These are phyloP conservation scores for Salpingus planirostris DNA, from an alignment of 2,888 invertebrate species.

Conservation along the genomic window DNA sequence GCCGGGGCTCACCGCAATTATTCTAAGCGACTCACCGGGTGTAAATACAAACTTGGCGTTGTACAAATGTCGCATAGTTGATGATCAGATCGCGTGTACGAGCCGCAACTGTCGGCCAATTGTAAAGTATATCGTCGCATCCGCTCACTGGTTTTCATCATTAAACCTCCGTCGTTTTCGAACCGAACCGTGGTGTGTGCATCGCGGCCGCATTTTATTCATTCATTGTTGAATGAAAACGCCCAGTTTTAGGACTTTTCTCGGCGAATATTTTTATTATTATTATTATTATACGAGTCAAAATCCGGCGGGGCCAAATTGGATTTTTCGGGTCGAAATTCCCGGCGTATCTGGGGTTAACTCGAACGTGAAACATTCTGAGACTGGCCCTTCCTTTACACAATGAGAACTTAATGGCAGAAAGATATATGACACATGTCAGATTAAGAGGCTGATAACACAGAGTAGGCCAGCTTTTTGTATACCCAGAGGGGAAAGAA, in stretches of 20 bases:
- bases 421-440: constrained; percentile 21
- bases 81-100: constrained; percentile 30
- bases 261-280: too few relatives aligned
- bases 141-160: constrained; percentile 28
- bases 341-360: constrained; percentile 5
- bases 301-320: too few relatives aligned
- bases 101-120: constrained; percentile 25
- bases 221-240: too few relatives aligned
- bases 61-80: constrained; percentile 29
- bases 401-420: constrained; percentile 18
- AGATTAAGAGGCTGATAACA: constrained; percentile 16
- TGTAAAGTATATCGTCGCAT: constrained; percentile 25
- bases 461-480: too few relatives aligned
- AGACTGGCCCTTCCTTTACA: constrained; percentile 11
- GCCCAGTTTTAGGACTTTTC: too few relatives aligned
- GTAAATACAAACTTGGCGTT: constrained; percentile 25
- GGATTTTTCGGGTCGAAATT: too few relatives aligned
- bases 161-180: constrained; percentile 23
- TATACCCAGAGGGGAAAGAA: too few relatives aligned
- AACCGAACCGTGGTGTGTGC: too few relatives aligned
- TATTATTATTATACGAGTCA: too few relatives aligned
- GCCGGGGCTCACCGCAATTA: constrained; percentile 8
- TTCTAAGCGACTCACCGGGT: constrained; percentile 21
- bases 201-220: too few relatives aligned
- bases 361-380: constrained; percentile 11